Evolutionary conservation across 2,113 vertebrate species (phyloP), one percentile per base, ranked within the genome.

Genomic region (Myocastor coypus): DNA sequence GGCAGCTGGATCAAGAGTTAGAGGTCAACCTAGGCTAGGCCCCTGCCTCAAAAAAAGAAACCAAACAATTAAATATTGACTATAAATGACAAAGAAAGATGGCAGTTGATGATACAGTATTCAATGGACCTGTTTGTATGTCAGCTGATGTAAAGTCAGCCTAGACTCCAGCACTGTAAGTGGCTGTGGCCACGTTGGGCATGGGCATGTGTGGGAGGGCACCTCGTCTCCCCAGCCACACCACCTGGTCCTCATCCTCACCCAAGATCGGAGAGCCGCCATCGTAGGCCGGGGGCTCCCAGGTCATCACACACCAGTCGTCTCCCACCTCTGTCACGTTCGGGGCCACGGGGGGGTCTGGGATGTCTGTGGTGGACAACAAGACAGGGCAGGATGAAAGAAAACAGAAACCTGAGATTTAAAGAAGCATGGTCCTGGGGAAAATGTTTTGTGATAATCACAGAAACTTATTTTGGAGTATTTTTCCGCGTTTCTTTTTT

Each of bases 281-380:
- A 37, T 99, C 99, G 89, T 99, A 99, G 96, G 95, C 97, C 14
- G 99, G 99, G 83, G 99, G 99, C 7, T 99, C 99, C 99, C 99
- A 99, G 68, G 97, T 99, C 99, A 99, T 99, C 63, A 98, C 96
- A 92, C 99, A 99, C 99, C 99, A 99, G 34, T 99, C 99, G 69
- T 99, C 99, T n/a, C 99, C 99, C 17, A 99, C 99, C 1, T 98
- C 98, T 24, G 98, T 98, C 69, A 99, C 99, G 37, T 98, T 98
- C 0, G 99, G 99, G 94, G 99, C 98, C 32, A 99, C 98, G 68
- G 99, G 99, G 94, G 99, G 98, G 95, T 99, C 99, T 64, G 99
- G 99, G 92, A 99, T 99, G 97, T 99, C 99, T 99, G 98, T 84
- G 71, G 73, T 5, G 93, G 94, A 94, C 1, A 96, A 94, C 66